Evolutionary conservation across 2,113 vertebrate genomes (phyloP).

Genomic region (Tragulus kanchil): DNA sequence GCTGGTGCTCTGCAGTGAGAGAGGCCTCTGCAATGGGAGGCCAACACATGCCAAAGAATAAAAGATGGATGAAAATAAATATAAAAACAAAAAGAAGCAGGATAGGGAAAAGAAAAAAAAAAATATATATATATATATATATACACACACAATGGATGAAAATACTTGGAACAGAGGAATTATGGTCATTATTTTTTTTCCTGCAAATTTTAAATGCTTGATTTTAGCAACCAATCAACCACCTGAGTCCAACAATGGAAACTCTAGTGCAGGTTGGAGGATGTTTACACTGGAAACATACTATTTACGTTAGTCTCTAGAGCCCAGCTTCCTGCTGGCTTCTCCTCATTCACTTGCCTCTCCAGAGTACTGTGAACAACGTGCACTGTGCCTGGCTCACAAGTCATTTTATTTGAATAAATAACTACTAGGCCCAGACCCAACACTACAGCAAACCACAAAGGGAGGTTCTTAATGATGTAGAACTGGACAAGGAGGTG

Average conservation of each 20-base stretch:
- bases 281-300: not conserved
- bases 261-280: not conserved
- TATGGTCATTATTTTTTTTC: not conserved
- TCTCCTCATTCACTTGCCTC: not conserved
- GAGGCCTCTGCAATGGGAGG: no score
- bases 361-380: not conserved
- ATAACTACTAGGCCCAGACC: not conserved
- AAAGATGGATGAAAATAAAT: no score
- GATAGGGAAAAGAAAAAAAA: no score
- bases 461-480: not conserved
- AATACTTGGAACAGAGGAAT: not conserved
- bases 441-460: conserved; percentile 5
- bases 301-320: not conserved
- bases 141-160: not conserved
- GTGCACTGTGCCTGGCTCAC: not conserved
- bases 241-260: not conserved
- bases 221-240: conserved; percentile 39
- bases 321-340: not conserved
- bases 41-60: no score
- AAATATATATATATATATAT: no score
- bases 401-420: conserved; percentile 43
- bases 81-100: no score
- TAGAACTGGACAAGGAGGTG: not conserved
- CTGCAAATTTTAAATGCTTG: conserved; percentile 17
- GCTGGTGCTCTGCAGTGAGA: no score